These are phyloP conservation scores for Liolophura sinensis DNA, from an alignment of 1,140 invertebrate genomes.

Conservation along the genomic window DNA sequence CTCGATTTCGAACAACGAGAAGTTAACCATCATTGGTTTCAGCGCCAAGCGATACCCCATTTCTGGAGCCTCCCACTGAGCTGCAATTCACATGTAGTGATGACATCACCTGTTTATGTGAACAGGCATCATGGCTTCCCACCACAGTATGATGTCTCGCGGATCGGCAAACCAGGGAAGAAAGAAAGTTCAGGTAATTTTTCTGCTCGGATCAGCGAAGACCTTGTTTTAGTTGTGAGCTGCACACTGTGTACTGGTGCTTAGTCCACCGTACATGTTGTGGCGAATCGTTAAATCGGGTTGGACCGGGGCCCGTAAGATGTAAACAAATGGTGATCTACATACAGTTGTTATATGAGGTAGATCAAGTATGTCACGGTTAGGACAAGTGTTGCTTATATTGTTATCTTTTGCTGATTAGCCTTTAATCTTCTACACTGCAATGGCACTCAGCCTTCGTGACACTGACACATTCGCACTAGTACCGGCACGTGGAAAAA, in stretches of 20 bases:
- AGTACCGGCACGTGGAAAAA: too few relatives aligned
- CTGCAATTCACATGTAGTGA: conserved; percentile 4
- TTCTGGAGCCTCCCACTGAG: too few relatives aligned
- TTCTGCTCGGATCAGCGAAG: not conserved
- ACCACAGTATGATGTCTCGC: conserved; percentile 5
- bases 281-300: not conserved
- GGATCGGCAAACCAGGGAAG: conserved; percentile 7
- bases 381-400: too few relatives aligned
- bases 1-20: too few relatives aligned
- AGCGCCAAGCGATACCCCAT: too few relatives aligned
- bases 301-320: not conserved
- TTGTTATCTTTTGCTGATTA: too few relatives aligned
- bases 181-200: conserved; percentile 9
- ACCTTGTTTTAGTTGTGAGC: not conserved
- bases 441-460: too few relatives aligned
- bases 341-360: not conserved
- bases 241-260: not conserved
- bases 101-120: conserved; percentile 7
- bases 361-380: not conserved
- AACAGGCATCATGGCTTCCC: conserved; percentile 11
- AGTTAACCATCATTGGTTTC: too few relatives aligned
- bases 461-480: too few relatives aligned
- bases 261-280: not conserved
- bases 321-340: not conserved
- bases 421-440: too few relatives aligned